These are phyloP conservation scores for Bombus polaris DNA, from an alignment of 1,140 invertebrate species.

Conservation along the genomic window DNA sequence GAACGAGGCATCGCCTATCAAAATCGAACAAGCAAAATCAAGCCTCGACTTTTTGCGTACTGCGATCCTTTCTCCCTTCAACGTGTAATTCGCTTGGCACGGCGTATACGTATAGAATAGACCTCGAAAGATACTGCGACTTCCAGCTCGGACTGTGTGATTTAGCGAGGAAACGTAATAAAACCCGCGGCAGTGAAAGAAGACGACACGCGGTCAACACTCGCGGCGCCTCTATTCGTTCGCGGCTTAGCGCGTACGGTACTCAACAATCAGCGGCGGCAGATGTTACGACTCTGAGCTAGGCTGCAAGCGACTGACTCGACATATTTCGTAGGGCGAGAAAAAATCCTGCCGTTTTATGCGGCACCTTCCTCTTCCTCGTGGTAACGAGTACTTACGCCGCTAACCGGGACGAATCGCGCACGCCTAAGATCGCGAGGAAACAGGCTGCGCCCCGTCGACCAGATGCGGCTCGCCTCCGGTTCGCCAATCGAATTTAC, in stretches of 20 bases:
- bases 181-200: conserved; percentile 57
- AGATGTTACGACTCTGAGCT: conserved; percentile 72
- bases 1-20: no score
- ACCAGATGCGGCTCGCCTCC: conserved; percentile 28
- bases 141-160: conserved; percentile 12
- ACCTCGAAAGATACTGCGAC: not conserved
- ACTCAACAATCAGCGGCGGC: conserved; percentile 61
- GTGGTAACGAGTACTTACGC: conserved; percentile 61
- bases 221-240: conserved; percentile 17
- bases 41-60: no score
- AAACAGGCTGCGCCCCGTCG: conserved; percentile 42
- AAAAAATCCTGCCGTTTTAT: conserved; percentile 55
- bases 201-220: conserved; percentile 57
- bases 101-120: not conserved
- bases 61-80: not conserved
- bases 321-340: conserved; percentile 66
- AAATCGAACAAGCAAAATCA: no score
- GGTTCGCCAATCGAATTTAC: conserved; percentile 25
- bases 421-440: conserved; percentile 33
- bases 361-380: conserved; percentile 67
- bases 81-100: conserved; percentile 52
- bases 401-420: conserved; percentile 52
- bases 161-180: conserved; percentile 66
- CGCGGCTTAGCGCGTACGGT: conserved; percentile 46
- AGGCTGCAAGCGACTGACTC: conserved; percentile 71